Conservation (phyloP, 2,113 vertebrate species). For the Gopherus flavomarginatus region DNA sequence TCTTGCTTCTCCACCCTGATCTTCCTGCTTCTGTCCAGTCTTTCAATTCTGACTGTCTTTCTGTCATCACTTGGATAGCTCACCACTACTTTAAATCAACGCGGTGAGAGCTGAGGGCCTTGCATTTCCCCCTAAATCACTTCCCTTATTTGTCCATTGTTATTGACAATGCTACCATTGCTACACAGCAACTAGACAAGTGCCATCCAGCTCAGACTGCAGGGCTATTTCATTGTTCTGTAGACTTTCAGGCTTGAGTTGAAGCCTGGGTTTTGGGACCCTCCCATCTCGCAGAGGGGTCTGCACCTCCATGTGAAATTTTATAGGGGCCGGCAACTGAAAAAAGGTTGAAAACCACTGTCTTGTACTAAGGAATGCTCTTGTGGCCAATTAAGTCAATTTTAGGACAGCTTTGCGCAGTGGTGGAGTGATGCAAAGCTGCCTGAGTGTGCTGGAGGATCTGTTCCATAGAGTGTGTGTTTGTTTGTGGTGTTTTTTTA, state of each 20-base stretch:
- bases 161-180: neutral
- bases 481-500: neutral
- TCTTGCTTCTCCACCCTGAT: neutral
- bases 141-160: neutral
- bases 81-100: neutral
- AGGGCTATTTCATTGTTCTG: too few relatives aligned
- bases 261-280: rapidly evolving
- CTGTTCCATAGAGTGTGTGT: too few relatives aligned
- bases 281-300: neutral
- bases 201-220: neutral
- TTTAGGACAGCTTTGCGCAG: too few relatives aligned
- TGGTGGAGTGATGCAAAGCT: too few relatives aligned
- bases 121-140: too few relatives aligned
- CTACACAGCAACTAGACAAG: rapidly evolving
- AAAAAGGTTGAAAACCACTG: too few relatives aligned
- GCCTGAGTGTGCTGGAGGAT: too few relatives aligned
- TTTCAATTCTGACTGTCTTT: neutral
- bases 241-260: too few relatives aligned
- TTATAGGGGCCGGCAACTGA: too few relatives aligned
- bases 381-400: too few relatives aligned
- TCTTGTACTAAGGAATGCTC: too few relatives aligned
- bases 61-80: neutral
- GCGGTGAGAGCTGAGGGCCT: neutral
- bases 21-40: neutral
- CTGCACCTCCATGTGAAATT: neutral